Base-by-base conservation (phyloP, 2,888 invertebrate species). In the Watsonalla binaria region DNA sequence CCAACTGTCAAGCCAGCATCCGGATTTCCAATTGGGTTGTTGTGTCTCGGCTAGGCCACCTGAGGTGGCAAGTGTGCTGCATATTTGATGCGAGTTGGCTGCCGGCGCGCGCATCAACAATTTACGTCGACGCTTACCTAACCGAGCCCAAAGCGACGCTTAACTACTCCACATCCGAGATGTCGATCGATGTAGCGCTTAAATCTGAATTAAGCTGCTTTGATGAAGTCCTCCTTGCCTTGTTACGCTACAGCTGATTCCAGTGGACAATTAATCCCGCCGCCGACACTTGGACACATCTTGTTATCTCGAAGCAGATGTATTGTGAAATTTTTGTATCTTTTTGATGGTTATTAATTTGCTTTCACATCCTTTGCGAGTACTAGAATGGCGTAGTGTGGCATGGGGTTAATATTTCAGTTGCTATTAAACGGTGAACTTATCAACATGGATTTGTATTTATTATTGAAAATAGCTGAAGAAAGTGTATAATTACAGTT, bases 61-160 rank as follows among this genome's bases (percentile, higher is more conserved):
- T 60, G 69, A 76, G 66, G 74, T 70, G 70, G 70, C 63, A 78
- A 78, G 68, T 66, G 65, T 70, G 72, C 70, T 89, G 80, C 84
- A 87, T 89, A 87, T 88, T 88, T 87, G 80, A 88, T 89, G 76
- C 62, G 70, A 61, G 66, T 68, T 61, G 65, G 62, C 59, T 62
- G 69, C 60, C 65, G 69, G 69, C 74, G 76, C 72, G 76, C 74
- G 74, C 78, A 79, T 84, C 76, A 77, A 82, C 76, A 78, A 84
- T 86, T 86, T 72, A 82, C 70, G 60, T 64, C 64, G 61, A 54
- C 72, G 68, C 76, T 84, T 81, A 80, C 72, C 74, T 77, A 78
- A 80, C 73, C 61, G 78, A 72, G 71, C 80, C 78, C 80, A 65
- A 64, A 72, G 74, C 71, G 70, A 53, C 58, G 70, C 69, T 78